phyloP scores from a whole-genome alignment of 1,140 invertebrate genomes.

The Rhizoglyphus robini region DNA sequence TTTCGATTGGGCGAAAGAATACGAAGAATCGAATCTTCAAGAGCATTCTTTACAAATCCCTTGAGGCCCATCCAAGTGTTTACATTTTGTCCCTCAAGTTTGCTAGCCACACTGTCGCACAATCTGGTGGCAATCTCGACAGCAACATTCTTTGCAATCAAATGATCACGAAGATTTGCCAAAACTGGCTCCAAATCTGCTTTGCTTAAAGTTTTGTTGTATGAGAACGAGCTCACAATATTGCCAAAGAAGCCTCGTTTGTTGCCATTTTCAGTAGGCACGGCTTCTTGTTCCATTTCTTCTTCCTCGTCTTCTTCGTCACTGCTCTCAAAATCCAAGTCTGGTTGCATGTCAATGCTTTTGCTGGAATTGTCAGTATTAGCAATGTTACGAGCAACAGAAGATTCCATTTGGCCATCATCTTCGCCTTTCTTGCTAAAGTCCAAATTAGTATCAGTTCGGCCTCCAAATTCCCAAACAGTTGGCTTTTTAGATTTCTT shows the following conservation, averaged over 20 bases:
- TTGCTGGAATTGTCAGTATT: slow-evolving; percentile 8
- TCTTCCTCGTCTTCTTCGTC: slow-evolving; percentile 30
- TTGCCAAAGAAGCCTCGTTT: slow-evolving; percentile 18
- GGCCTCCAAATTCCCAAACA: slow-evolving; percentile 75
- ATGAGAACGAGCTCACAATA: slow-evolving; percentile 19
- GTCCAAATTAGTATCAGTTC: slow-evolving; percentile 66
- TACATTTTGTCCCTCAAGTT: slow-evolving; percentile 61
- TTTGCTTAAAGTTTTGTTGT: slow-evolving; percentile 36
- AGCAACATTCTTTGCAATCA: slow-evolving; percentile 96
- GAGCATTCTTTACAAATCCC: slow-evolving; percentile 29
- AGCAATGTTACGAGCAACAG: slow-evolving; percentile 17
- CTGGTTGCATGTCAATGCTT: slow-evolving; percentile 29
- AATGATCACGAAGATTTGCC: slow-evolving; percentile 89
- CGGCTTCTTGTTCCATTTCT: not conserved
- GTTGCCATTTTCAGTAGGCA: slow-evolving; percentile 13
- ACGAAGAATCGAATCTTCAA: slow-evolving; percentile 35
- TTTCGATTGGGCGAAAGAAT: slow-evolving; percentile 85
- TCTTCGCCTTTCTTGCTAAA: slow-evolving; percentile 50
- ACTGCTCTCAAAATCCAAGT: slow-evolving; percentile 30
- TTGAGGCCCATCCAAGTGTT: slow-evolving; percentile 30
- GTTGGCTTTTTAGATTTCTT: slow-evolving; percentile 68
- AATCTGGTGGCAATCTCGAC: slow-evolving; percentile 84
- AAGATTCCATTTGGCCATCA: not conserved
- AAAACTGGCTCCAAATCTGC: slow-evolving; percentile 64
- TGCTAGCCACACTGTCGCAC: slow-evolving; percentile 81